phyloP scores from a whole-genome alignment of 2,888 invertebrate genomes.

The Aphelenchoides bicaudatus region DNA sequence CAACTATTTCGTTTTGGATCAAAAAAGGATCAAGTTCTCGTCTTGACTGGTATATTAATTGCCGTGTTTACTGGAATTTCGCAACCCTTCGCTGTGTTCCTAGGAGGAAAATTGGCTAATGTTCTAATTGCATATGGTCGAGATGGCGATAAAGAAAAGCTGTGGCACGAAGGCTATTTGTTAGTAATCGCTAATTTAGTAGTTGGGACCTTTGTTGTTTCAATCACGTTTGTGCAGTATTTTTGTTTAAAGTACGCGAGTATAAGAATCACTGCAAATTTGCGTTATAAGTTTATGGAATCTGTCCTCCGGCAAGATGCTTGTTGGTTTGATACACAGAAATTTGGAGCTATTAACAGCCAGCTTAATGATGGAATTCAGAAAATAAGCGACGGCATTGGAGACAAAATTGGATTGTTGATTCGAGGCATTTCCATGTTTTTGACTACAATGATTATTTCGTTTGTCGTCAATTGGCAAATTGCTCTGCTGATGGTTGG shows the following conservation, averaged over 20 bases:
- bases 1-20: conserved; percentile 8
- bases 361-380: conserved; percentile 33
- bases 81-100: conserved; percentile 19
- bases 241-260: conserved; percentile 20
- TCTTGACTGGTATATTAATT: conserved; percentile 20
- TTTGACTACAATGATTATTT: conserved; percentile 23
- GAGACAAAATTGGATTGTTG: conserved; percentile 31
- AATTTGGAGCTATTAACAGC: conserved; percentile 30
- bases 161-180: conserved; percentile 17
- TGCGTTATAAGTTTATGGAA: conserved; percentile 23
- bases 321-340: conserved; percentile 28
- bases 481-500: conserved; percentile 29
- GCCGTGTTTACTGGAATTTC: conserved; percentile 21
- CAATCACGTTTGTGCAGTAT: conserved; percentile 2
- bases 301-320: conserved; percentile 33
- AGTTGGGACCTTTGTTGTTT: conserved; percentile 1
- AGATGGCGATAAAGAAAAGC: not conserved
- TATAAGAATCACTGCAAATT: conserved; percentile 23
- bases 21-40: conserved; percentile 19
- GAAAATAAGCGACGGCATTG: conserved; percentile 30
- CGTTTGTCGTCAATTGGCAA: conserved; percentile 27
- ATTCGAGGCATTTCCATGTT: conserved; percentile 25
- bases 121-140: not conserved
- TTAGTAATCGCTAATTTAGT: conserved; percentile 4
- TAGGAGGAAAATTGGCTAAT: conserved; percentile 20